Base-by-base conservation (phyloP, 2,888 invertebrate genomes). In the Epinotia brunnichana region DNA sequence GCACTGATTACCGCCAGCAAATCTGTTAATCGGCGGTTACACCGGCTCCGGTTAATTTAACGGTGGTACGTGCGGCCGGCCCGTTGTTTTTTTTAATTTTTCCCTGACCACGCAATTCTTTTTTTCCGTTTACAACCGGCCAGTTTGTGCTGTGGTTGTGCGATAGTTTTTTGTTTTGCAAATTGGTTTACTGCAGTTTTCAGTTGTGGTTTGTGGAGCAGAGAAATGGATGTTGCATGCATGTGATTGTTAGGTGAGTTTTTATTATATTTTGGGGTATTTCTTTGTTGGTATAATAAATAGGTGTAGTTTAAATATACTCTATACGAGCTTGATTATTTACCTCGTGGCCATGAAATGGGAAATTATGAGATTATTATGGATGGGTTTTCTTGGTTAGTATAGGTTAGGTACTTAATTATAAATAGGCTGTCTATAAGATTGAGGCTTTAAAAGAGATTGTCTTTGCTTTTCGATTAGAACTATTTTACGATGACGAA, bases 21-120 rank as follows among this genome's bases (percentile, higher is more conserved):
- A 87, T 86, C 87, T 83, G 85, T 83, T 86, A 82, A 82, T 83
- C 81, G 77, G 76, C 75, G 79, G 80, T 82, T 85, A 84, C 78
- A 79, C 81, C 78, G 76, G 77, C 78, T 77, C 82, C 78, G 84
- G 85, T 88, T 86, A 86, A 90, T 89, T 89, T 84, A 84, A 83
- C 84, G 79, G 77, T 78, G 82, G 84, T 86, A 84, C 82, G 81
- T 83, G 83, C 73, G 80, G 82, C 75, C 39, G 66, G 80, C 79
- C 70, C 75, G 53, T 24, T n/a, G 5, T 48, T 48, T 48, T 48
- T 41, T 44, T 35, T 35, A 7, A 35, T 11, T 44, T 44, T 48
- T 48, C n/a, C 5, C 48, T 2, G 13, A n/a, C 48, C 48, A 15
- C 44, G 44, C 62, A 44, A 70, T 62, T 62, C 41, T 67, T 67